Percentiles rank a stretch among this genome's conserved stretches.
Evolutionary conservation across 2,888 invertebrate species (phyloP).

Genomic region (Agrochola macilenta): DNA sequence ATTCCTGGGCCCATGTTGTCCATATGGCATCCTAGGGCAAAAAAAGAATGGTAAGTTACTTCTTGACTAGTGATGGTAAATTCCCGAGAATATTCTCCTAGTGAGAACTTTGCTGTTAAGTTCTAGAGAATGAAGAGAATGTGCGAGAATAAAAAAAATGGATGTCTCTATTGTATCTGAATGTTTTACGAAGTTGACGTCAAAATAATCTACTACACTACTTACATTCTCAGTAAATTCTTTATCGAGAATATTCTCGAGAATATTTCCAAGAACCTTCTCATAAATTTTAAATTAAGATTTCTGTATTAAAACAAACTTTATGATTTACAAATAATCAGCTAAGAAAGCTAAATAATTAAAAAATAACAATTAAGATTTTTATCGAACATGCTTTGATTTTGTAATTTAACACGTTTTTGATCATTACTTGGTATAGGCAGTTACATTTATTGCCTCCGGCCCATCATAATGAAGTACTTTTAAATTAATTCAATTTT

Average conservation of each 20-base stretch:
- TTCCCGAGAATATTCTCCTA: too few relatives aligned
- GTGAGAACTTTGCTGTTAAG: too few relatives aligned
- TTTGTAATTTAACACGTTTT: background rate
- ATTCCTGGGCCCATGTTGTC: slow-evolving; percentile 89
- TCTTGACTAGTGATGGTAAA: background rate
- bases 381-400: too few relatives aligned
- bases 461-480: background rate
- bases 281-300: background rate
- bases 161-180: too few relatives aligned
- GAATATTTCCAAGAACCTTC: background rate
- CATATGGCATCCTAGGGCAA: slow-evolving; percentile 86
- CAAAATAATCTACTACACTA: too few relatives aligned
- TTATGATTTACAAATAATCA: background rate
- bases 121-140: too few relatives aligned
- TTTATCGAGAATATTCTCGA: too few relatives aligned
- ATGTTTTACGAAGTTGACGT: too few relatives aligned
- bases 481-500: background rate
- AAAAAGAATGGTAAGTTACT: background rate
- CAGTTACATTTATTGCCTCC: background rate
- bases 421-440: background rate
- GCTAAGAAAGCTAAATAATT: too few relatives aligned
- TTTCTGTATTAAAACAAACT: background rate
- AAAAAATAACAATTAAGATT: too few relatives aligned
- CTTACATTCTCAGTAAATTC: too few relatives aligned
- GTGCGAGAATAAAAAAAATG: too few relatives aligned